Percentiles rank a stretch among this genome's conserved stretches.
phyloP scores from a whole-genome alignment of 1,140 invertebrate species.

The Nymphalis io region DNA sequence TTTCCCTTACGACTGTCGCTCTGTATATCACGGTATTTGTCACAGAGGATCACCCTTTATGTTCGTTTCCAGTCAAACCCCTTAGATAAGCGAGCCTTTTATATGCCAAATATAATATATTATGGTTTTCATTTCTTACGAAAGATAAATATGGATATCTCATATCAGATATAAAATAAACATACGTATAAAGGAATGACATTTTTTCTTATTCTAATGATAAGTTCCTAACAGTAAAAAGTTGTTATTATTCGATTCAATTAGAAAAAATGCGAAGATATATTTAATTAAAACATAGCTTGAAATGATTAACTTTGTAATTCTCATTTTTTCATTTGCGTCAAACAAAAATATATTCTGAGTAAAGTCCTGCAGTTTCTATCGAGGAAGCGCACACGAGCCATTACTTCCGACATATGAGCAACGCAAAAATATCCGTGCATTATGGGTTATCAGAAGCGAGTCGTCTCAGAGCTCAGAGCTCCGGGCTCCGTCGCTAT shows the following conservation, averaged over 20 bases:
- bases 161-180: conserved; percentile 12
- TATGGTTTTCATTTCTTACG: conserved; percentile 75
- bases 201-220: not conserved
- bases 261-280: too few species aligned
- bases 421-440: conserved; percentile 79
- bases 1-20: conserved; percentile 78
- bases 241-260: too few species aligned
- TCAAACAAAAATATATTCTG: not conserved
- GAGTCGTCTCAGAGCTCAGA: conserved; percentile 55
- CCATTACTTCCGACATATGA: conserved; percentile 81
- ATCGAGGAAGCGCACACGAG: conserved; percentile 51
- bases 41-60: conserved; percentile 81
- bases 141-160: conserved; percentile 61
- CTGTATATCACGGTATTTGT: conserved; percentile 81
- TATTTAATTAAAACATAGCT: too few species aligned
- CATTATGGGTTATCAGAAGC: conserved; percentile 79
- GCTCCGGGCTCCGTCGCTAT: conserved; percentile 58
- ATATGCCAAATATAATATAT: conserved; percentile 82
- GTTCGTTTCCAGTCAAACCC: conserved; percentile 81
- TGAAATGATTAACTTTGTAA: too few species aligned
- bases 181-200: not conserved
- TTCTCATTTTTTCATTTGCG: not conserved
- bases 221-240: too few species aligned
- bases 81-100: conserved; percentile 81
- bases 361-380: conserved; percentile 44